phyloP scores from a whole-genome alignment of 2,113 vertebrate genomes.

The Picathartes gymnocephalus region DNA sequence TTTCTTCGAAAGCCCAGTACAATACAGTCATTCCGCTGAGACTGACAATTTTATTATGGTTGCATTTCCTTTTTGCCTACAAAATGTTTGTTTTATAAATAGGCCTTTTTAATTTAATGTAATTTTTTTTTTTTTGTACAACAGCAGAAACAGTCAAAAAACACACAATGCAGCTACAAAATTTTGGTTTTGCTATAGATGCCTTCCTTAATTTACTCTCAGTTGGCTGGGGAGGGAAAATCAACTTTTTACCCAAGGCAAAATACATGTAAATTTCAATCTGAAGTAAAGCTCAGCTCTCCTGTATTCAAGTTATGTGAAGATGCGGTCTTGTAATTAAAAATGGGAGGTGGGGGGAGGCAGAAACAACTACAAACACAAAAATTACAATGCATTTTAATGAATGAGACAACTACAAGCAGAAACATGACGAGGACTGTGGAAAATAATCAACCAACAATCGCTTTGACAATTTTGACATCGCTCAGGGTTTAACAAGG shows the following conservation, averaged over 20 bases:
- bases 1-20: constrained; percentile 57
- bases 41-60: constrained; percentile 42
- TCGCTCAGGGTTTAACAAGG: neutral
- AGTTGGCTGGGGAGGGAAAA: neutral
- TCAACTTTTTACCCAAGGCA: constrained; percentile 17
- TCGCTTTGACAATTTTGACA: neutral
- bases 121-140: neutral
- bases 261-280: constrained; percentile 1
- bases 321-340: neutral
- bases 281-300: neutral
- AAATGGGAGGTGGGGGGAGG: neutral
- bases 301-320: neutral
- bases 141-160: constrained; percentile 25
- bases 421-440: neutral
- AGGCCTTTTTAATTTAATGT: constrained; percentile 53
- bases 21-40: constrained; percentile 42
- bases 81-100: constrained; percentile 62
- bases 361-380: neutral
- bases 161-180: neutral
- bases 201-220: constrained; percentile 8
- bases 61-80: constrained; percentile 45
- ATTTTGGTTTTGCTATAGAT: neutral
- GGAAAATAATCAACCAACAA: neutral
- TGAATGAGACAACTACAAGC: constrained; percentile 4
- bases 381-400: neutral